phyloP scores from a whole-genome alignment of 2,113 vertebrate genomes.

The Platysternon megacephalum region DNA sequence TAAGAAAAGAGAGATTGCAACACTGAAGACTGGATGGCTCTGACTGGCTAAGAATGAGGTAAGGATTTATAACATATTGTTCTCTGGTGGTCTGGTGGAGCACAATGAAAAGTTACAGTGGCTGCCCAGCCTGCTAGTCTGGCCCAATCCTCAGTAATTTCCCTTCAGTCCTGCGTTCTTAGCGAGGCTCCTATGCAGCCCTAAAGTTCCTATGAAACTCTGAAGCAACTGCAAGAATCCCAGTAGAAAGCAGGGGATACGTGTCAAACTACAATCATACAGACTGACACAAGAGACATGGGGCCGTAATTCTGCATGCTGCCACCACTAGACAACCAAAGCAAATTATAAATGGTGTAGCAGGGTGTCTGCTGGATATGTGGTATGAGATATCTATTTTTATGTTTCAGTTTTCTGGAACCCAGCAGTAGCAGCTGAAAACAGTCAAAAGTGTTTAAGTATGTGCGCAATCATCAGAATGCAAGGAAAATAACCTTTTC shows the following conservation, averaged over 20 bases:
- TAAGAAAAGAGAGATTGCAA: neutral
- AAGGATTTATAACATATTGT: neutral
- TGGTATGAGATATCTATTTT: conserved; percentile 34
- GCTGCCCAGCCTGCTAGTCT: neutral
- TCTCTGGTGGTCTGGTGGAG: neutral
- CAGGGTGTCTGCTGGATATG: neutral
- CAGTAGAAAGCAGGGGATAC: neutral
- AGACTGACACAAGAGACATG: neutral
- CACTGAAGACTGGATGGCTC: neutral
- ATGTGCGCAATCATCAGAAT: conserved; percentile 72
- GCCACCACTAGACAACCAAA: neutral
- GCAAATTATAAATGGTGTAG: neutral
- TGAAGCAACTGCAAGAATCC: neutral
- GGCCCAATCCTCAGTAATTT: neutral
- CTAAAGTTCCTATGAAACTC: neutral
- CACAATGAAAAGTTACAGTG: accelerated
- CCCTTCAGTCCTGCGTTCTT: neutral
- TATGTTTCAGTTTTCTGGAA: conserved; percentile 56
- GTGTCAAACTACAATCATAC: accelerated
- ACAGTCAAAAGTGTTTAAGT: conserved; percentile 68
- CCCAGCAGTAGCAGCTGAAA: conserved; percentile 66
- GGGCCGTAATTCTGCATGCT: neutral
- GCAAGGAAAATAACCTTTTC: conserved; percentile 16
- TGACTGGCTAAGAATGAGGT: neutral
- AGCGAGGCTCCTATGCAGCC: neutral